phyloP scores from a whole-genome alignment of 2,888 invertebrate genomes.

The Laspeyria flexula region DNA sequence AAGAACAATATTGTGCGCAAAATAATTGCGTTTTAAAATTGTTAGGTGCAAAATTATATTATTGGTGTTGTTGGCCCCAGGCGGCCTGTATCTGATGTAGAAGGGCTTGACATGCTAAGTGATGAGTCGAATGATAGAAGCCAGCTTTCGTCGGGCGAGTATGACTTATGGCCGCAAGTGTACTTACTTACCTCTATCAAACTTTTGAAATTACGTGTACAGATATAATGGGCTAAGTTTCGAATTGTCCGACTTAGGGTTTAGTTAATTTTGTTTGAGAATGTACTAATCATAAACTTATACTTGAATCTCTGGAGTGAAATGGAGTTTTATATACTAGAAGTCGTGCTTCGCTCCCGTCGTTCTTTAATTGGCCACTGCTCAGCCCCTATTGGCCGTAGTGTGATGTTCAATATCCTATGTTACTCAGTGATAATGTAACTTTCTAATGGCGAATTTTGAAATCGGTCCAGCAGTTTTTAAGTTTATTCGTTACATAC shows the following conservation, averaged over 20 bases:
- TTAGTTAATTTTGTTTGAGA: neutral
- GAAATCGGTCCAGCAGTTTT: too few relatives aligned
- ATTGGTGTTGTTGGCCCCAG: conserved; percentile 58
- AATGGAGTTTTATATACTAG: too few relatives aligned
- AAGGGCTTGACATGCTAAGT: conserved; percentile 64
- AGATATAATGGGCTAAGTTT: conserved; percentile 9
- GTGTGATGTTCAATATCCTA: too few relatives aligned
- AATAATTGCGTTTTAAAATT: conserved; percentile 79
- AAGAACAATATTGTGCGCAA: conserved; percentile 31
- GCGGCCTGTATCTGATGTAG: conserved; percentile 67
- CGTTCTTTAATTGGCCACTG: too few relatives aligned
- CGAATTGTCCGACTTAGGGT: neutral
- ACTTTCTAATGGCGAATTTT: too few relatives aligned
- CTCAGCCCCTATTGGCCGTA: too few relatives aligned
- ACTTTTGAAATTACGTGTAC: conserved; percentile 27
- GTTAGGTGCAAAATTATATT: conserved; percentile 78
- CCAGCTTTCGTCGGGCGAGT: conserved; percentile 48
- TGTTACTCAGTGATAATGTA: too few relatives aligned
- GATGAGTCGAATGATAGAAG: conserved; percentile 71
- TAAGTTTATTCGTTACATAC: too few relatives aligned
- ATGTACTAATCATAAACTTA: too few relatives aligned
- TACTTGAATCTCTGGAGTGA: too few relatives aligned
- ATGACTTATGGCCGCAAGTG: conserved; percentile 59
- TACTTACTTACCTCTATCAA: conserved; percentile 46
- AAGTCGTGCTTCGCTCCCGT: too few relatives aligned